Conservation (phyloP, 2,888 invertebrate genomes). For the Sipha maydis region DNA sequence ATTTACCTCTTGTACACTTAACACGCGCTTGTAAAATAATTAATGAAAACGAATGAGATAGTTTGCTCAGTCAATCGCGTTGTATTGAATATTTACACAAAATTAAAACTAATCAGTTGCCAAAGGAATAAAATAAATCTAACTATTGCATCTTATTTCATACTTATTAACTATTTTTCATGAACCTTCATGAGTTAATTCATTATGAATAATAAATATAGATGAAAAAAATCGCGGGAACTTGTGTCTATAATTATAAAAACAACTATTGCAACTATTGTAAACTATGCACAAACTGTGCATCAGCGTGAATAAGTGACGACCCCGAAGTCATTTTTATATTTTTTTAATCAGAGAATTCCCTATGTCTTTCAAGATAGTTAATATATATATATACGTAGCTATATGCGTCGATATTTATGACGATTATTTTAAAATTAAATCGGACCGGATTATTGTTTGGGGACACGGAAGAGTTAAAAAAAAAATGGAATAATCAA, state of each 20-base stretch:
- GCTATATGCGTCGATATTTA: neutral
- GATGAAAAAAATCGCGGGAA: neutral
- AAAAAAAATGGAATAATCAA: constrained; percentile 20
- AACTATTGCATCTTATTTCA: too few relatives aligned
- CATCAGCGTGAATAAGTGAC: neutral
- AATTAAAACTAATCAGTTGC: too few relatives aligned
- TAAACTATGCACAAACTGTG: neutral
- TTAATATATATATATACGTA: neutral
- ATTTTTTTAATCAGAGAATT: neutral
- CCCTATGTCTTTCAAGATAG: neutral
- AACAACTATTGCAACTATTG: neutral
- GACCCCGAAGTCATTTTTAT: neutral
- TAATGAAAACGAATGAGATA: too few relatives aligned
- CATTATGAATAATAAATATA: too few relatives aligned
- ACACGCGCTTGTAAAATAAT: too few relatives aligned
- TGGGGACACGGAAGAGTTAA: neutral
- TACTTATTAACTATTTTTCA: too few relatives aligned
- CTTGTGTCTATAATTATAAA: neutral
- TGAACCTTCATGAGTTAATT: too few relatives aligned
- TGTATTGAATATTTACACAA: too few relatives aligned
- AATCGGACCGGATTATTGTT: constrained; percentile 41
- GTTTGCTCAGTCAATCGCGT: too few relatives aligned
- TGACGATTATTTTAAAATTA: constrained; percentile 22
- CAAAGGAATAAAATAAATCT: too few relatives aligned
- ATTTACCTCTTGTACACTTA: too few relatives aligned